phyloP scores from a whole-genome alignment of 53 echinoderm and acorn worm species.

The Stichopus horrens region DNA sequence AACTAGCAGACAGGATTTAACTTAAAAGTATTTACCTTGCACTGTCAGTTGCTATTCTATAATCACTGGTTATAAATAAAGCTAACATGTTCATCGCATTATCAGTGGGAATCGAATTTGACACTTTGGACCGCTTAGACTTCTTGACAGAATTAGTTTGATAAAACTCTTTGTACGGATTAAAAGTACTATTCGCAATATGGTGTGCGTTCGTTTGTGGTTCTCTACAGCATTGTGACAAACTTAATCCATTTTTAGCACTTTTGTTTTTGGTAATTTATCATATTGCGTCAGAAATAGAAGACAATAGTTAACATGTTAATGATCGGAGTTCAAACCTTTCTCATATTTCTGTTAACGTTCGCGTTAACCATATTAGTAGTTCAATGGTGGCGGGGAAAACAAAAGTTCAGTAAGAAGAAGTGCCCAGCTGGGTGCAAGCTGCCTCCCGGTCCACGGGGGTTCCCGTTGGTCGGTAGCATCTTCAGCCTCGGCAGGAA shows the following conservation, averaged over 20 bases:
- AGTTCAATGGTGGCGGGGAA: slow-evolving; percentile 69
- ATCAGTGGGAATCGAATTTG: slow-evolving; percentile 18
- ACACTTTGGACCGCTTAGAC: slow-evolving; percentile 36
- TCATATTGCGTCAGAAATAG: neutral
- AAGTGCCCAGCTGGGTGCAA: slow-evolving; percentile 49
- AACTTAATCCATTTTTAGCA: neutral
- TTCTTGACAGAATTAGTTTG: neutral
- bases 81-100: neutral
- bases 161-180: slow-evolving; percentile 11
- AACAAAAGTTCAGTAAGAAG: slow-evolving; percentile 39
- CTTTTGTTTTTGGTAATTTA: neutral
- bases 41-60: neutral
- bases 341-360: slow-evolving; percentile 68
- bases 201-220: neutral
- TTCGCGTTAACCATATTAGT: slow-evolving; percentile 63
- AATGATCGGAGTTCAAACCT: slow-evolving; percentile 59
- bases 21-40: no score
- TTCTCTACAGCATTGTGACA: neutral
- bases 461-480: slow-evolving; percentile 89
- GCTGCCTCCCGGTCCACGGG: slow-evolving; percentile 94
- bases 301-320: slow-evolving; percentile 34
- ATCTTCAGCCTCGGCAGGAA: slow-evolving; percentile 89
- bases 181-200: neutral
- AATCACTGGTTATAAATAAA: slow-evolving; percentile 19
- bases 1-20: no score